These are phyloP conservation scores for Alaudala cheleensis DNA, from an alignment of 2,113 vertebrate species.

Conservation along the genomic window DNA sequence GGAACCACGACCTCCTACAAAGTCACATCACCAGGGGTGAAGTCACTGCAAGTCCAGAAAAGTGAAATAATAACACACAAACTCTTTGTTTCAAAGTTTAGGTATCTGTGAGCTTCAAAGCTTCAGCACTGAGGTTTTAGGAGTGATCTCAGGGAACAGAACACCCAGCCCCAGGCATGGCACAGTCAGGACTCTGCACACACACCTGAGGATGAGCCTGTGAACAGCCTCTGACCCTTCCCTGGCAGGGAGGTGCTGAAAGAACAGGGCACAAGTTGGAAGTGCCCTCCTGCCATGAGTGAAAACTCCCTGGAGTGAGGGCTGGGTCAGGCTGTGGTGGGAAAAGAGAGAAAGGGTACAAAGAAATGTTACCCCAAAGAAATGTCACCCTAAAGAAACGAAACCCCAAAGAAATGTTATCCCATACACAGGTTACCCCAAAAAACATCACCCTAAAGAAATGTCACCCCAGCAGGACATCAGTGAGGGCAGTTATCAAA, in stretches of 20 bases:
- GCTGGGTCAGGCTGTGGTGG: too few species aligned
- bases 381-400: too few species aligned
- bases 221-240: neutral
- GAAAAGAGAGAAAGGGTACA: too few species aligned
- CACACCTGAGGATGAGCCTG: neutral
- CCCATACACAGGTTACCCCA: too few species aligned
- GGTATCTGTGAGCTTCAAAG: neutral
- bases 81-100: neutral
- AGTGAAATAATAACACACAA: neutral
- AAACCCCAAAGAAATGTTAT: neutral
- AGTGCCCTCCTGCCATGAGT: neutral
- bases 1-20: neutral
- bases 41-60: neutral
- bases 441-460: neutral
- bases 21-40: neutral
- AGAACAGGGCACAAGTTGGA: neutral
- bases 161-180: neutral
- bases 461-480: neutral
- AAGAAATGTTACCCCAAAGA: too few species aligned
- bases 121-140: neutral
- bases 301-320: neutral
- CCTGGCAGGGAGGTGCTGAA: neutral
- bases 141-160: neutral
- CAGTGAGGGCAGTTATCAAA: neutral
- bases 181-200: neutral